Conservation (phyloP, 1,140 invertebrate genomes). For the Trigoniulus corallinus region DNA sequence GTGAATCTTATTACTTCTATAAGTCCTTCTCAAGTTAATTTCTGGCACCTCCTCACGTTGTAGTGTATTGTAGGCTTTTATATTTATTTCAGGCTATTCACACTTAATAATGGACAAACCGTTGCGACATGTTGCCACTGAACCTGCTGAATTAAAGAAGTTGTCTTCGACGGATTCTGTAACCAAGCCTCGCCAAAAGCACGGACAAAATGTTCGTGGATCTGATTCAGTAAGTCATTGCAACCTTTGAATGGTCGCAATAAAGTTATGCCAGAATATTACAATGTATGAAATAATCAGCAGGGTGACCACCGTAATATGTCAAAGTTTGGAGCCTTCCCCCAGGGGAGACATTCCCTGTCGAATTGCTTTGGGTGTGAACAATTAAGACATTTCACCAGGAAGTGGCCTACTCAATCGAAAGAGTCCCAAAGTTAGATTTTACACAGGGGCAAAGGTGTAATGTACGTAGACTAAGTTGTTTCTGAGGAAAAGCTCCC, state of each 20-base stretch:
- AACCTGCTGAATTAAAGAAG: slow-evolving; percentile 17
- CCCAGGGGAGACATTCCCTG: no score
- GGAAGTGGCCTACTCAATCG: no score
- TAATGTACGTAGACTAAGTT: no score
- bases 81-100: no score
- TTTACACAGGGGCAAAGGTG: no score
- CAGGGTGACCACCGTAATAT: not conserved
- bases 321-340: not conserved
- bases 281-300: not conserved
- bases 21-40: no score
- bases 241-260: not conserved
- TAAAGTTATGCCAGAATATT: not conserved
- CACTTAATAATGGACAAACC: slow-evolving; percentile 6
- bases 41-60: no score
- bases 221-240: slow-evolving; percentile 17
- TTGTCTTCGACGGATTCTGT: not conserved
- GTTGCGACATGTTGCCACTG: slow-evolving; percentile 17
- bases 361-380: no score
- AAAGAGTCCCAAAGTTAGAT: no score
- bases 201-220: slow-evolving; percentile 9
- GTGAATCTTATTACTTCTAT: not conserved
- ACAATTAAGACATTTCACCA: no score
- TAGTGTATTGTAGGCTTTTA: no score
- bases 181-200: not conserved
- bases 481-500: no score